Evolutionary conservation across 1,140 invertebrate genomes (phyloP).

Genomic region (Battus philenor): DNA sequence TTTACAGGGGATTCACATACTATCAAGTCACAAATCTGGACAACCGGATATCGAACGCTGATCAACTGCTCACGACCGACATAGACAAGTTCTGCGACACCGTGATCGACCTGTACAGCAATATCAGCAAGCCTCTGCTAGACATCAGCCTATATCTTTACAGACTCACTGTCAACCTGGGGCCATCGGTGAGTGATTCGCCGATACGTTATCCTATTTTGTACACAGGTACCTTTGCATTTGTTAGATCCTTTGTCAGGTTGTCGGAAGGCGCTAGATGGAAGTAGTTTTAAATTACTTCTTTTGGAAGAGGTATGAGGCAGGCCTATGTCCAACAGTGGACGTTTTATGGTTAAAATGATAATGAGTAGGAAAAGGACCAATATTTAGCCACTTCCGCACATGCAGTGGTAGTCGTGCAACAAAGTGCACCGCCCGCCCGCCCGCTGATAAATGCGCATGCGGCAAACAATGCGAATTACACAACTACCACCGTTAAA

Average conservation of each 20-base stretch:
- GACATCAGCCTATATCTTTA: constrained; percentile 97
- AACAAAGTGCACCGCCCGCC: neutral
- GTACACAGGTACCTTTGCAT: too few relatives aligned
- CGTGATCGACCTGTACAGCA: constrained; percentile 96
- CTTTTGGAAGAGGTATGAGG: too few relatives aligned
- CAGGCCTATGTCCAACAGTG: too few relatives aligned
- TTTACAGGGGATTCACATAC: constrained; percentile 93
- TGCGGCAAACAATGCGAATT: too few relatives aligned
- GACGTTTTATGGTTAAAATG: too few relatives aligned
- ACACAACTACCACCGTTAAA: too few relatives aligned
- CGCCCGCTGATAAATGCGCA: neutral
- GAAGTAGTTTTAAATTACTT: too few relatives aligned
- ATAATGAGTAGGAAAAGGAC: too few relatives aligned
- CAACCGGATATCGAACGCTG: constrained; percentile 95
- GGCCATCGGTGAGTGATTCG: constrained; percentile 77
- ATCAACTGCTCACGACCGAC: constrained; percentile 97
- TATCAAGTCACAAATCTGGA: constrained; percentile 98
- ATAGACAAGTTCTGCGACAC: constrained; percentile 98
- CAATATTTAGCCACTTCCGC: too few relatives aligned
- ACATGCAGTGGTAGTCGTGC: neutral
- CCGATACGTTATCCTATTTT: neutral
- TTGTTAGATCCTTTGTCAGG: neutral
- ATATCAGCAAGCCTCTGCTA: constrained; percentile 96
- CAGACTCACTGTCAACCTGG: constrained; percentile 89
- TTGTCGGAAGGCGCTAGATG: neutral